phyloP scores from a whole-genome alignment of 2,113 vertebrate genomes.

The Pomatorhinus ruficollis region DNA sequence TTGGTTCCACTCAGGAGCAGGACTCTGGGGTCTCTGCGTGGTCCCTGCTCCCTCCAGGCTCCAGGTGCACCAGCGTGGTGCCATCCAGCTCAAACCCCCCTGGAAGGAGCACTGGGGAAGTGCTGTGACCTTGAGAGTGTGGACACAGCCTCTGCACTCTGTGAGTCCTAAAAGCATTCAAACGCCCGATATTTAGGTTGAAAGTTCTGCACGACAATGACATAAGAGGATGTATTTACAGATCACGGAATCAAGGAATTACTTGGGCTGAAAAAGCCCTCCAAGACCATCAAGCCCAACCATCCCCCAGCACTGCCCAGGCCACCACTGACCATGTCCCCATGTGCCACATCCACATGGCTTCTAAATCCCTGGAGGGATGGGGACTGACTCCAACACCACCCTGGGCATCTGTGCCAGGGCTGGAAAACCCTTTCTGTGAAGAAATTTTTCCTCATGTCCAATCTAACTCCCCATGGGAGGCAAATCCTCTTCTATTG shows the following conservation, averaged over 20 bases:
- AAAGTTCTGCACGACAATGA: neutral
- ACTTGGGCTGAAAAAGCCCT: neutral
- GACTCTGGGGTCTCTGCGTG: neutral
- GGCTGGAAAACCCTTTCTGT: fast-evolving
- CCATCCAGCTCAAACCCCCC: neutral
- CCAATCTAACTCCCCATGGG: neutral
- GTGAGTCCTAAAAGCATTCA: neutral
- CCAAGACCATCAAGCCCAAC: fast-evolving
- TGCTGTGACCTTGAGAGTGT: fast-evolving
- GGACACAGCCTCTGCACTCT: no score
- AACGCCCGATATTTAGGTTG: fast-evolving
- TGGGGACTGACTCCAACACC: neutral
- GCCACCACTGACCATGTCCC: neutral
- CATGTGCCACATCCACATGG: fast-evolving
- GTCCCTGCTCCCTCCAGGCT: neutral
- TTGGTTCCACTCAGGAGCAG: fast-evolving
- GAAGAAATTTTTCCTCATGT: neutral
- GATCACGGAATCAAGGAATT: neutral
- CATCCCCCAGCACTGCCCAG: neutral
- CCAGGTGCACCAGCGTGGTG: neutral
- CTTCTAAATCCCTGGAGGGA: neutral
- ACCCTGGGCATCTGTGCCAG: neutral
- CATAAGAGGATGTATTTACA: neutral
- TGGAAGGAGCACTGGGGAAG: neutral
- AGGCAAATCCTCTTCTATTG: neutral